Conservation (phyloP, 2,113 vertebrate species). For the Pseudonaja textilis region DNA sequence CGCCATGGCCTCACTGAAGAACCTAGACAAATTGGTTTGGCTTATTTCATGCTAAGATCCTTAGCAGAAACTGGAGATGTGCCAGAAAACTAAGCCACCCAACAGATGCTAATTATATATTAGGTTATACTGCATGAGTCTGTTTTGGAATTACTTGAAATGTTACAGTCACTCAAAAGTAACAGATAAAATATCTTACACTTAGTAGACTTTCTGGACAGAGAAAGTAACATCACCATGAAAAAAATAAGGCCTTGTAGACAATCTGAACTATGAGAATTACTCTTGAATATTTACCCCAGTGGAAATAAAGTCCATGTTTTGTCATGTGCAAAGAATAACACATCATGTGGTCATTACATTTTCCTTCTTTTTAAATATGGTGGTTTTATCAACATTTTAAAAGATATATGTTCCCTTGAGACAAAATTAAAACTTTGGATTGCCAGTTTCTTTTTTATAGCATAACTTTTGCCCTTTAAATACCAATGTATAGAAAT, state of each 20-base stretch:
- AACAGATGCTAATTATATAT: conserved; percentile 55
- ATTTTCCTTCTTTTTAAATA: background rate
- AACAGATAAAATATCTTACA: conserved; percentile 29
- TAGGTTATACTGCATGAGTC: conserved; percentile 28
- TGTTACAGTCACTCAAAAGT: conserved; percentile 45
- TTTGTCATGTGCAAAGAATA: background rate
- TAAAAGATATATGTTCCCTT: background rate
- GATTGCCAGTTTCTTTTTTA: background rate
- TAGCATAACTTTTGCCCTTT: background rate
- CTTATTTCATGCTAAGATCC: conserved; percentile 24
- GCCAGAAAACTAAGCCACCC: conserved; percentile 42
- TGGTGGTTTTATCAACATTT: too few relatives aligned
- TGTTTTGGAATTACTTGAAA: conserved; percentile 31
- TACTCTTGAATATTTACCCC: background rate
- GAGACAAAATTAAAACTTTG: background rate
- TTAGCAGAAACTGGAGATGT: conserved; percentile 5
- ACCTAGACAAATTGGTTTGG: conserved; percentile 45
- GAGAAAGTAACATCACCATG: background rate
- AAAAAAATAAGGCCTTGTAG: background rate
- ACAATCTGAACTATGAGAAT: background rate
- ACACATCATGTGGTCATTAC: background rate
- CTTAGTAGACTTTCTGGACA: conserved; percentile 1
- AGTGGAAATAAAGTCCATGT: background rate
- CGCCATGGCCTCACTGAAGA: conserved; percentile 14
- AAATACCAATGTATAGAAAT: background rate